phyloP scores from a whole-genome alignment of 1,140 invertebrate species.

The Pteromalus puparum region DNA sequence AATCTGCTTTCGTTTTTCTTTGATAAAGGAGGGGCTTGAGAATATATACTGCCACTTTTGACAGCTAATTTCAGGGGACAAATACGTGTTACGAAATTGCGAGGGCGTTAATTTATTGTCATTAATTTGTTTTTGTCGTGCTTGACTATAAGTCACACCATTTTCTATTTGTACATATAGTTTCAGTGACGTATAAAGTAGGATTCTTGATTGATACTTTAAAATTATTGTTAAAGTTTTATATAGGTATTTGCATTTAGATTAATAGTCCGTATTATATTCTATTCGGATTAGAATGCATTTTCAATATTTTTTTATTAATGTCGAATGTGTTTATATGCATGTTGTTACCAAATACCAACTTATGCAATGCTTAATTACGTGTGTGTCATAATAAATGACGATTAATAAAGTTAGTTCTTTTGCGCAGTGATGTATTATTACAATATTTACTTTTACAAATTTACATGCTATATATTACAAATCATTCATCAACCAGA shows the following conservation, averaged over 20 bases:
- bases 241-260: background rate
- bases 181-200: background rate
- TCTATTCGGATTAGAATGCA: background rate
- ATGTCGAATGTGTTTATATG: background rate
- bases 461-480: background rate
- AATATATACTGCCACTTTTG: background rate
- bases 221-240: background rate
- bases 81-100: background rate
- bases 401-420: background rate
- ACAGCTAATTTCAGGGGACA: background rate
- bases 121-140: background rate
- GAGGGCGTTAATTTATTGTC: slow-evolving; percentile 26
- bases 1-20: slow-evolving; percentile 26
- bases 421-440: no score
- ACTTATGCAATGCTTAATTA: background rate
- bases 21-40: background rate
- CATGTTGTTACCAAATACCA: slow-evolving; percentile 1
- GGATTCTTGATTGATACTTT: background rate
- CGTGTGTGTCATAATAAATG: no score
- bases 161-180: background rate
- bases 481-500: background rate
- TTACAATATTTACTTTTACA: background rate
- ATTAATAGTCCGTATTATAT: background rate
- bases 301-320: background rate
- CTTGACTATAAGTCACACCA: background rate